Conservation (phyloP, 2,113 vertebrate species). For the Melospiza melodia region DNA sequence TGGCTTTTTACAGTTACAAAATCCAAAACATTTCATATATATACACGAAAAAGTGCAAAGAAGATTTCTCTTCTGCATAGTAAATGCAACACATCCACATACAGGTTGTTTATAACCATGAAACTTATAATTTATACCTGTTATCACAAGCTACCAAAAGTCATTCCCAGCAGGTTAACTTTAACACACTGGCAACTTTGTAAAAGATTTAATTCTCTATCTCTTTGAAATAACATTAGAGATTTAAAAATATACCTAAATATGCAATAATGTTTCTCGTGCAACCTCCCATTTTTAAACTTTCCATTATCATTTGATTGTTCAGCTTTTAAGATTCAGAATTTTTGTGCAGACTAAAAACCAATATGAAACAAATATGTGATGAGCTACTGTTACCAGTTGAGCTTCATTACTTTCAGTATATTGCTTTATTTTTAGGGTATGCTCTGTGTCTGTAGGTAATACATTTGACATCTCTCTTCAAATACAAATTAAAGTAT, state of each 20-base stretch:
- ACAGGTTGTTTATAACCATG: not conserved
- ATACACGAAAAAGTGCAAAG: not conserved
- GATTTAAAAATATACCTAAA: not conserved
- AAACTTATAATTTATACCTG: conserved; percentile 39
- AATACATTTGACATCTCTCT: not conserved
- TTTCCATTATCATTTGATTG: not conserved
- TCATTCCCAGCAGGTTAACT: not conserved
- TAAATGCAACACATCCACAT: not conserved
- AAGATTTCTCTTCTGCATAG: not conserved
- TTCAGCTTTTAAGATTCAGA: not conserved
- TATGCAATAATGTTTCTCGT: not conserved
- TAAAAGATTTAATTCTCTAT: not conserved
- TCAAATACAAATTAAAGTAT: not conserved
- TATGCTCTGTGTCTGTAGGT: not conserved
- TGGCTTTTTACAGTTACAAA: not conserved
- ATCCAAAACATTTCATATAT: not conserved
- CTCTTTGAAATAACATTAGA: conserved; percentile 10
- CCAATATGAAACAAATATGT: not conserved
- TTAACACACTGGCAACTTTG: not conserved
- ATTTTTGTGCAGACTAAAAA: not conserved
- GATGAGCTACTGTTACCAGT: not conserved
- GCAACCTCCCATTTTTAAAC: not conserved
- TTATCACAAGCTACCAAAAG: conserved; percentile 1
- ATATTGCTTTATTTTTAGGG: not conserved
- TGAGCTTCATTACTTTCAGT: not conserved